Evolutionary conservation across 2,113 vertebrate genomes (phyloP).

Genomic region (Gracilinanus agilis): DNA sequence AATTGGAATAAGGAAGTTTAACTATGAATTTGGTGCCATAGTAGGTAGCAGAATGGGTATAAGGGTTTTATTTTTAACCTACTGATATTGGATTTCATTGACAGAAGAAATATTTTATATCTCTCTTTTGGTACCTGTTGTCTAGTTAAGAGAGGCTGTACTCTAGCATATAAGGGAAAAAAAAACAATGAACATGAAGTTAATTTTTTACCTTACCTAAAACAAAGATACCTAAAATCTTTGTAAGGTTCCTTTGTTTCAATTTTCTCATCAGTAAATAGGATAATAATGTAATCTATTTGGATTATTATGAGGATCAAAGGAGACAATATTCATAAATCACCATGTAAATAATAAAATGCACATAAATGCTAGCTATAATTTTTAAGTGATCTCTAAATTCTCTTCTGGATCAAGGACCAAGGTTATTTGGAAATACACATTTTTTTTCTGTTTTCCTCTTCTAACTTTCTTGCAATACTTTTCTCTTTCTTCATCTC

Average conservation of each 20-base stretch:
- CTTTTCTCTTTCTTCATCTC: neutral
- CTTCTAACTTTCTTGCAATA: too few species aligned
- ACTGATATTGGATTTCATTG: slow-evolving; percentile 20
- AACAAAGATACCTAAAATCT: too few species aligned
- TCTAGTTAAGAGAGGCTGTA: neutral
- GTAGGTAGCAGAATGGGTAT: too few species aligned
- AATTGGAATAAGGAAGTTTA: too few species aligned
- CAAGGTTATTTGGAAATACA: neutral
- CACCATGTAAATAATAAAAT: neutral
- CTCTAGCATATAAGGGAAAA: neutral
- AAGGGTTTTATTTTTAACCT: neutral
- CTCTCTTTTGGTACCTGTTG: neutral
- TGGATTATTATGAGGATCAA: neutral
- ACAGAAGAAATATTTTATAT: slow-evolving; percentile 46
- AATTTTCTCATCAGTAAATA: too few species aligned
- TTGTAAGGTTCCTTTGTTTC: too few species aligned
- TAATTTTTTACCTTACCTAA: neutral
- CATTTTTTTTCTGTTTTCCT: neutral
- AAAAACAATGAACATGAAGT: neutral
- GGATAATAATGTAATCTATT: neutral
- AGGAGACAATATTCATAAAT: neutral
- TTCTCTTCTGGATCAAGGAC: neutral
- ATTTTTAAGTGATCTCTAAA: neutral
- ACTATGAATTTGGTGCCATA: too few species aligned
- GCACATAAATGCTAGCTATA: neutral